phyloP scores from a whole-genome alignment of 2,113 vertebrate species.

The Cyanistes caeruleus region DNA sequence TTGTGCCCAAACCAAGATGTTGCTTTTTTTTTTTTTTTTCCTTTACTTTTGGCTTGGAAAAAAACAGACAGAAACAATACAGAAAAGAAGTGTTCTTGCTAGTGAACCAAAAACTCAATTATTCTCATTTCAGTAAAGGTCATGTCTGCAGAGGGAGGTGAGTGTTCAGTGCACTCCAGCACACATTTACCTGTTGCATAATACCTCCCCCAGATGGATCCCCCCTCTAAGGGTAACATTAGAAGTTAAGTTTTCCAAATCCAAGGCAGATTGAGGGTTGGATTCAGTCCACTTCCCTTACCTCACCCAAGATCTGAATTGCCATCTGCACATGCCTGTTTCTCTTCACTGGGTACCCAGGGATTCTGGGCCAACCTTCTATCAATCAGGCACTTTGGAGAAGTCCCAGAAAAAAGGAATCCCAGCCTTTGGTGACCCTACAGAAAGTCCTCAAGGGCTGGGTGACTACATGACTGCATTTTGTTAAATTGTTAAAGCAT shows the following conservation, averaged over 20 bases:
- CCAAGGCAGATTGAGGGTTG: background rate
- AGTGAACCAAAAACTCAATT: slow-evolving; percentile 25
- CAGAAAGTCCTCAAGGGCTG: background rate
- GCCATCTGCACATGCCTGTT: background rate
- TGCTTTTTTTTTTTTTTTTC: background rate
- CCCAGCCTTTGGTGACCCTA: background rate
- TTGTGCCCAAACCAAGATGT: background rate
- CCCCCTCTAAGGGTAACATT: background rate
- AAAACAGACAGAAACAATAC: background rate
- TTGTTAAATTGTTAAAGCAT: background rate
- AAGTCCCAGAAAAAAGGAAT: background rate
- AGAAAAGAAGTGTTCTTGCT: background rate
- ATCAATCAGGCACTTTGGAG: background rate
- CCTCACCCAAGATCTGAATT: background rate
- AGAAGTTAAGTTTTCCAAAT: background rate
- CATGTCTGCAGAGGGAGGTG: background rate
- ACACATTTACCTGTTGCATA: background rate
- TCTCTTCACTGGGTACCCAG: background rate
- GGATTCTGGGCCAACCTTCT: background rate
- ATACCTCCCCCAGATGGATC: background rate
- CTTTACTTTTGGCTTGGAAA: background rate
- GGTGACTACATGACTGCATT: background rate
- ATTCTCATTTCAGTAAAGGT: background rate
- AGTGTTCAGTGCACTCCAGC: background rate
- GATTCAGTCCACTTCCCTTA: background rate